Evolutionary conservation across 2,888 invertebrate genomes (phyloP), one percentile per base, ranked within the genome.

Genomic region (Colletes collaris): DNA sequence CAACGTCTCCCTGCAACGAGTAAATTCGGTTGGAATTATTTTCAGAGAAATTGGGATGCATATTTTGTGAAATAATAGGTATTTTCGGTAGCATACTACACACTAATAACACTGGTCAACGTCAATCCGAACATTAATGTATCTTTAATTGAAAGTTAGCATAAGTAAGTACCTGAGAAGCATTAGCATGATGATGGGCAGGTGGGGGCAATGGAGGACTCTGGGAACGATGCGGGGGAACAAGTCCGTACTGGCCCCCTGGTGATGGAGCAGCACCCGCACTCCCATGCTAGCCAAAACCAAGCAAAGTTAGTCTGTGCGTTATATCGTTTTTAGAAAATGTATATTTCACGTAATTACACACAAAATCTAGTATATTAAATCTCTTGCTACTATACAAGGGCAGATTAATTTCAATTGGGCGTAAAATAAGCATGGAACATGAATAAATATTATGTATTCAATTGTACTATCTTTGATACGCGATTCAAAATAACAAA

Each of bases 121-220:
- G 1, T 27, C 27, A 27, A 27, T 27, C 27, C 27, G 27, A 27
- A 27, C 27, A 27, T 27, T 27, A 13, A 52, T 8, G 19, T 10
- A 37, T 19, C 11, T 35, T 19, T 58, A 62, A 58, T 40, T 59
- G 69, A 60, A 77, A 75, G 65, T 83, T 80, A 74, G 72, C 64
- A 64, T 79, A 78, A 49, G 85, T 87, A 89, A 89, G 88, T 92
- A 93, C 93, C 93, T 93, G 93, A 88, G 92, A 91, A 88, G 93
- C 90, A 85, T 92, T 92, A 89, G 92, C 92, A 86, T 93, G 97
- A 94, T 97, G 97, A 93, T 97, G 97, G 88, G 97, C 97, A 92
- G 97, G 97, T 91, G 97, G 97, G 90, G 97, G 97, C 89, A 92
- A 82, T 84, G 92, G 93, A 85, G 93, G 93, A 93, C 96, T 96